phyloP scores from a whole-genome alignment of 2,888 invertebrate species.

The Sinhomidia bicolor region DNA sequence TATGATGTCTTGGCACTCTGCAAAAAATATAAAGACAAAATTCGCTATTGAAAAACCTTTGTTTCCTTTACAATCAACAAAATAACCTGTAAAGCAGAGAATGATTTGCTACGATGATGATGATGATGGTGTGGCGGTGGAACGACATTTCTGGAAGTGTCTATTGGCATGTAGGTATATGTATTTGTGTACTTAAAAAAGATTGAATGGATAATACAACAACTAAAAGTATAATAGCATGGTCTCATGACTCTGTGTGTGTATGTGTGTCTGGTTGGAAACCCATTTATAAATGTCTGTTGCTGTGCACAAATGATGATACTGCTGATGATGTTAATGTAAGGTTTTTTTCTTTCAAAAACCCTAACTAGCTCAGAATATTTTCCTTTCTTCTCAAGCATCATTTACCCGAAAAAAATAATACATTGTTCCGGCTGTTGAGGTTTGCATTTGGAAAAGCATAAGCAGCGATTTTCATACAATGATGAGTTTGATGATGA shows the following conservation, averaged over 20 bases:
- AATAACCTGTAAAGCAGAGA: no score
- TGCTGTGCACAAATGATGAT: no score
- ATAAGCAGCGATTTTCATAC: neutral
- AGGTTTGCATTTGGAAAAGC: neutral
- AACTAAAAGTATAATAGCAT: neutral
- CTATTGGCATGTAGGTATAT: no score
- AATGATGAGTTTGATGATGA: conserved; percentile 26
- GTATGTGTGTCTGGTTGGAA: neutral
- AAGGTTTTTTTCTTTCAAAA: neutral
- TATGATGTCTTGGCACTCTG: conserved; percentile 84
- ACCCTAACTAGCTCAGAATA: neutral
- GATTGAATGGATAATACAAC: no score
- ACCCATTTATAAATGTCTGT: conserved; percentile 7
- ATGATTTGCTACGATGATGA: no score
- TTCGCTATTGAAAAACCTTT: neutral
- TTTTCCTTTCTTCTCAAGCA: conserved; percentile 5
- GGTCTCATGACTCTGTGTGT: conserved; percentile 26
- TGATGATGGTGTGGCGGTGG: neutral
- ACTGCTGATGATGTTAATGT: neutral
- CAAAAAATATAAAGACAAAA: conserved; percentile 78
- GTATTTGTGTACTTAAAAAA: no score
- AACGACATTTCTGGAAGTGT: neutral
- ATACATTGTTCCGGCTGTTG: conserved; percentile 12
- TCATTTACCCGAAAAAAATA: conserved; percentile 17
- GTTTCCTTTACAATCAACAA: neutral